phyloP scores from a whole-genome alignment of 2,888 invertebrate species.

The Cheilosia soror region DNA sequence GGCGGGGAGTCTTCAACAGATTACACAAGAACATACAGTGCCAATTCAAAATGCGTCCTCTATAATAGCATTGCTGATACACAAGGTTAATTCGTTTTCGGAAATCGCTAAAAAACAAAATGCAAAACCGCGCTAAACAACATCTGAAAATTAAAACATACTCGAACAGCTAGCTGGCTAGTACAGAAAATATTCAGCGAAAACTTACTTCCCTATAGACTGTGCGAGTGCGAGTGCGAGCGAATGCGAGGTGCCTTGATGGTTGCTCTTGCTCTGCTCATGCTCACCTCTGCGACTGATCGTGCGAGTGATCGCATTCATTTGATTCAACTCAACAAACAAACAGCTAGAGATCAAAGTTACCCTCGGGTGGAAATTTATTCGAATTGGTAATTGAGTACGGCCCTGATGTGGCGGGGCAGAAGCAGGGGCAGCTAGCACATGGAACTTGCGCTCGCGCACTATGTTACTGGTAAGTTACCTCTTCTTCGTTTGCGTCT shows the following conservation, averaged over 20 bases:
- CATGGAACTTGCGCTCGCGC: slow-evolving; percentile 31
- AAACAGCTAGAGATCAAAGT: slow-evolving; percentile 69
- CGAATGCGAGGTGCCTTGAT: slow-evolving; percentile 26
- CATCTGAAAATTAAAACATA: slow-evolving; percentile 51
- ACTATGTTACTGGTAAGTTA: slow-evolving; percentile 27
- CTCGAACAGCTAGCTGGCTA: background rate
- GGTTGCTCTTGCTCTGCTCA: slow-evolving; percentile 25
- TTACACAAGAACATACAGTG: slow-evolving; percentile 39
- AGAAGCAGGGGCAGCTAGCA: background rate
- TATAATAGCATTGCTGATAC: slow-evolving; percentile 37
- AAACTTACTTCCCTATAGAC: slow-evolving; percentile 14
- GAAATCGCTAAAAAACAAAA: slow-evolving; percentile 31
- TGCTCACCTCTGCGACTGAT: slow-evolving; percentile 22
- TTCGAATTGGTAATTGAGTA: slow-evolving; percentile 68
- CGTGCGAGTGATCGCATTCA: slow-evolving; percentile 52
- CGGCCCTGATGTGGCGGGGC: slow-evolving; percentile 57
- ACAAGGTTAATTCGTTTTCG: slow-evolving; percentile 57
- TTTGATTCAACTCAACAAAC: slow-evolving; percentile 17
- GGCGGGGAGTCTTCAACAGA: slow-evolving; percentile 5
- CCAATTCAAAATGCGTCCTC: slow-evolving; percentile 9
- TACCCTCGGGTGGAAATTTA: slow-evolving; percentile 69
- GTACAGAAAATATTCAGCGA: slow-evolving; percentile 27
- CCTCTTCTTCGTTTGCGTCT: slow-evolving; percentile 11
- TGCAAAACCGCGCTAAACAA: slow-evolving; percentile 46
- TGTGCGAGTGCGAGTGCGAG: background rate